phyloP scores from a whole-genome alignment of 2,888 invertebrate species.

The Callimorpha dominula region DNA sequence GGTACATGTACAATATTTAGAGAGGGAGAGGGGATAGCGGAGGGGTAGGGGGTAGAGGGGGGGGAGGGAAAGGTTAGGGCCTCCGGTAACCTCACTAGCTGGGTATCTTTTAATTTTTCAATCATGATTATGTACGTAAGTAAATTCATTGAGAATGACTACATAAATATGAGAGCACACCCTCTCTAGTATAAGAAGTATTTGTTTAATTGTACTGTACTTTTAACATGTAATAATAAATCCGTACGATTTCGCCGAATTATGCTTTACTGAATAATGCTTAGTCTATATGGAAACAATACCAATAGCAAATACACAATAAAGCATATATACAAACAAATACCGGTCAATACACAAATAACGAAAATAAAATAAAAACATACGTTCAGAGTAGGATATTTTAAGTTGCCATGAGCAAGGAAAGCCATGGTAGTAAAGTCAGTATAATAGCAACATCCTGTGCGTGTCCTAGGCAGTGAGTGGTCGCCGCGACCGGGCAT shows the following conservation, averaged over 20 bases:
- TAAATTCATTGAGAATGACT: background rate
- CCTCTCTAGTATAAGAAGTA: background rate
- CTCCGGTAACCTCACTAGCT: too few relatives aligned
- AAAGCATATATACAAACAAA: background rate
- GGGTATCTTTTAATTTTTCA: background rate
- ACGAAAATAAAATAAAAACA: background rate
- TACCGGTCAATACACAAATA: too few relatives aligned
- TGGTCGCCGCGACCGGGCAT: slow-evolving; percentile 71
- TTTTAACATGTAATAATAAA: background rate
- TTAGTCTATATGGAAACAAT: background rate
- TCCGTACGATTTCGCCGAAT: too few relatives aligned
- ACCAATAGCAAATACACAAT: background rate
- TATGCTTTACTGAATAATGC: too few relatives aligned
- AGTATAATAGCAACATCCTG: slow-evolving; percentile 76
- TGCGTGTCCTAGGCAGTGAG: slow-evolving; percentile 70
- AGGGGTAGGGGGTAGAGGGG: too few relatives aligned
- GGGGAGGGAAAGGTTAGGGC: too few relatives aligned
- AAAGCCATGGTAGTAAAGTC: slow-evolving; percentile 49
- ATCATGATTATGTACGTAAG: background rate
- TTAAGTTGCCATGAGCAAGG: slow-evolving; percentile 45
- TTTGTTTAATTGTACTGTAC: background rate
- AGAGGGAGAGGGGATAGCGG: too few relatives aligned
- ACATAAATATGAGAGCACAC: background rate
- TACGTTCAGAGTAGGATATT: slow-evolving; percentile 30
- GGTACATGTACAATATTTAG: too few relatives aligned